Evolutionary conservation across 2,797 vertebrate genomes (phyloP), one percentile per base, ranked within the genome.

Genomic region (Ctenosaura bakeri): DNA sequence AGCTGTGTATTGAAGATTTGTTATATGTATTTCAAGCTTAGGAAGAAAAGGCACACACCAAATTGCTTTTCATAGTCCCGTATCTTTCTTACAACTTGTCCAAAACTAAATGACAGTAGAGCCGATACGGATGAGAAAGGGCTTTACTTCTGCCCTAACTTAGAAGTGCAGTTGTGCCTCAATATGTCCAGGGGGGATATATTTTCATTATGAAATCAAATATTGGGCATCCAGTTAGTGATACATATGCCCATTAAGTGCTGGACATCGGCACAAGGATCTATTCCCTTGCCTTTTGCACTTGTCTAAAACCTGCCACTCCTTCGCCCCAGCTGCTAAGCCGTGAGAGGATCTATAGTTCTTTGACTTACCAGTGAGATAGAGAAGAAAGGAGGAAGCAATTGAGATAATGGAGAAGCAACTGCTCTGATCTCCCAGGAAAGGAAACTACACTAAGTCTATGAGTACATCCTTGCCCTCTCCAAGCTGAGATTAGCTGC

Each of bases 31-130:
- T 91, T 94, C 90, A 92, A 91, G 85, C 14, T 88, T 88, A 54
- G 90, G 29, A 22, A 22, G 29, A 12, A 29, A 59, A 3, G 13
- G 14, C 6, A 14, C 32, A 18, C 18, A 3, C 24, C 71, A 89
- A 79, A 59, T 4, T 81, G 16, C 78, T 80, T 93, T 89, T 88
- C 88, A 89, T 85, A 79, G 91, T 88, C 81, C 84, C 77, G 6
- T 90, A 77, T 89, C 76, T 87, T 85, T 77, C 89, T 87, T 91
- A 73, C 86, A 62, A 32, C 20, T 83, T 92, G 87, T 89, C 59
- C 89, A 93, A 91, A 91, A 62, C 54, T 79, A 88, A 91, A 84
- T 54, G 81, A 42, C 42, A 10, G 32, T 56, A 0, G 29, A 83
- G 32, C 26, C 13, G 74, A 26, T 38, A 59, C 3, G 35, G 62